Percentiles rank a stretch among this genome's conserved stretches.
Evolutionary conservation across 2,797 vertebrate species (phyloP).

Genomic region (Chelmon rostratus): DNA sequence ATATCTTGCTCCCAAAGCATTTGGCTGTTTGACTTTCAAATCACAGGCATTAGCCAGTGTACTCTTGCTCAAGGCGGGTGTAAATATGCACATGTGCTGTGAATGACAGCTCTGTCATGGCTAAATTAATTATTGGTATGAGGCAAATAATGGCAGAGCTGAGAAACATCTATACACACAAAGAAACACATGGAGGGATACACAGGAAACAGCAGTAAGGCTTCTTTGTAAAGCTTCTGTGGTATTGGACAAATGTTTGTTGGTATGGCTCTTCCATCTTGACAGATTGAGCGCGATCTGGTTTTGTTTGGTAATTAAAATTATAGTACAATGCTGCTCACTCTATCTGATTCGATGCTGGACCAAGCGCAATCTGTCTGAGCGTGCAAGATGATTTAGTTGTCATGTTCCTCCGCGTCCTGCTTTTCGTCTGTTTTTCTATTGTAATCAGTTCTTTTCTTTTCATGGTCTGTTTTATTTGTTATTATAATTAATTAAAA

Average conservation of each 20-base stretch:
- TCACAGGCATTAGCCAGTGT: conserved; percentile 84
- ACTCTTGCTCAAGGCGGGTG: conserved; percentile 84
- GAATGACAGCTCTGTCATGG: conserved; percentile 85
- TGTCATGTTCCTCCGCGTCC: conserved; percentile 62
- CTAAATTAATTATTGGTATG: conserved; percentile 86
- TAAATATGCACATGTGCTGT: conserved; percentile 86
- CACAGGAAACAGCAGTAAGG: conserved; percentile 82
- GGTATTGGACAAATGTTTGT: conserved; percentile 87
- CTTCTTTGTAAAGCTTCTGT: conserved; percentile 76
- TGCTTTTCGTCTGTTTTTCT: conserved; percentile 69
- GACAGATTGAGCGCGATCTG: conserved; percentile 81
- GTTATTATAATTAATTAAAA: conserved; percentile 48
- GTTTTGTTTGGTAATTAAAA: conserved; percentile 85
- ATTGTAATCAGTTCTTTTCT: conserved; percentile 47
- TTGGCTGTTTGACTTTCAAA: conserved; percentile 87
- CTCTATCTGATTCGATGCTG: conserved; percentile 69
- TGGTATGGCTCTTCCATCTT: conserved; percentile 78
- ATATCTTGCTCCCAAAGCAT: conserved; percentile 83
- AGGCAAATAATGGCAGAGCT: conserved; percentile 84
- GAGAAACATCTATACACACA: conserved; percentile 85
- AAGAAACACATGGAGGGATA: conserved; percentile 85
- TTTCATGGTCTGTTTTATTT: conserved; percentile 19
- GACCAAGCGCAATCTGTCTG: conserved; percentile 73
- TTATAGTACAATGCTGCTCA: conserved; percentile 72
- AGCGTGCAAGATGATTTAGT: conserved; percentile 68